Percentiles rank a stretch among this genome's conserved stretches.
phyloP scores from a whole-genome alignment of 2,888 invertebrate species.

The Lypha dubia region DNA sequence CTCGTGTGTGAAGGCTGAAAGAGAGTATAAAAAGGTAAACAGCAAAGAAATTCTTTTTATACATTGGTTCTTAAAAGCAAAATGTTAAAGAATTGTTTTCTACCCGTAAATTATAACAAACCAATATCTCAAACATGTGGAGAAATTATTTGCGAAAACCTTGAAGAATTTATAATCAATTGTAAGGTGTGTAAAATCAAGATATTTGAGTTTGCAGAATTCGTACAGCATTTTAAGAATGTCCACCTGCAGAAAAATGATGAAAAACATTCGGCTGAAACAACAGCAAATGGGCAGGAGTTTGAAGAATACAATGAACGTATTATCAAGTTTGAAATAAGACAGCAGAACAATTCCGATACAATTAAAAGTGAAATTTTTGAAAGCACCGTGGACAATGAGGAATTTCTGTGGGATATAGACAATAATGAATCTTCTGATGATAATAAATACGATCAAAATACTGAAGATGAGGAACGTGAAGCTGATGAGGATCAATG shows the following conservation, averaged over 20 bases:
- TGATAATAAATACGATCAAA: slow-evolving; percentile 28
- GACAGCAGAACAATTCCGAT: neutral
- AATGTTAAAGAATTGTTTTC: slow-evolving; percentile 66
- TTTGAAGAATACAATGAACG: slow-evolving; percentile 4
- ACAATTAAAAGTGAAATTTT: slow-evolving; percentile 10
- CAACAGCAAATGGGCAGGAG: neutral
- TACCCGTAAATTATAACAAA: slow-evolving; percentile 60
- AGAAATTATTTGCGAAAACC: slow-evolving; percentile 63
- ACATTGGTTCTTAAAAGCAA: slow-evolving; percentile 12
- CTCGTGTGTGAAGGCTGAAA: neutral
- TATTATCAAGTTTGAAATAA: slow-evolving; percentile 44
- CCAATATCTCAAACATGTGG: slow-evolving; percentile 48
- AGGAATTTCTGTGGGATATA: slow-evolving; percentile 33
- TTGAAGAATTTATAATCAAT: slow-evolving; percentile 55
- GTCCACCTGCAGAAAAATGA: slow-evolving; percentile 51
- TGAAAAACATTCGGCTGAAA: neutral
- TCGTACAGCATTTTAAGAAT: slow-evolving; percentile 67
- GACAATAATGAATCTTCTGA: slow-evolving; percentile 22
- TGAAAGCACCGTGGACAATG: neutral
- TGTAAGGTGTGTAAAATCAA: slow-evolving; percentile 67
- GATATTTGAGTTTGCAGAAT: slow-evolving; percentile 67
- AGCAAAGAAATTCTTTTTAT: slow-evolving; percentile 6
- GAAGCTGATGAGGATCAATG: slow-evolving; percentile 54
- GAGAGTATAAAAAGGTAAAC: slow-evolving; percentile 21
- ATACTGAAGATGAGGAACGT: slow-evolving; percentile 27